Conservation (phyloP, 2,113 vertebrate genomes). For the Alligator sinensis region DNA sequence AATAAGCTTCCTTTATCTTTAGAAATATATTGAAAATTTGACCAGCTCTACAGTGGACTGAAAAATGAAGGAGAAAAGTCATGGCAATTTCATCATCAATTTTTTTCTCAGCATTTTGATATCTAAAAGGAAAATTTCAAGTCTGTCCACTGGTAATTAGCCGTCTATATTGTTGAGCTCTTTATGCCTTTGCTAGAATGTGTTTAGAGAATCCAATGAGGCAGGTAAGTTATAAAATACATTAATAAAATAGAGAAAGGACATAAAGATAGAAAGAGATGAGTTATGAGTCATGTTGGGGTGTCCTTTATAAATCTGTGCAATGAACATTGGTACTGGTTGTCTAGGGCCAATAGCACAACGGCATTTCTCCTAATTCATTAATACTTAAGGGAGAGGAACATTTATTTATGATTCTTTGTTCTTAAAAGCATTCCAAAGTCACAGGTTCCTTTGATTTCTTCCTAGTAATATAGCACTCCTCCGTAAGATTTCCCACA, state of each 20-base stretch:
- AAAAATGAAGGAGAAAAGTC: neutral
- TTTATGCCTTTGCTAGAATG: constrained; percentile 11
- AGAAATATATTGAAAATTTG: neutral
- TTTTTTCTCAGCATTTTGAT: neutral
- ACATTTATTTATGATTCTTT: neutral
- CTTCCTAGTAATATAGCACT: constrained; percentile 1
- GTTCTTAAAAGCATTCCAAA: constrained; percentile 15
- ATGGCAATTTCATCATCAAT: neutral
- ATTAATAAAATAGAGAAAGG: neutral
- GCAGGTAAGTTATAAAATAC: neutral
- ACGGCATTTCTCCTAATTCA: neutral
- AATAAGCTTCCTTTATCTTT: neutral
- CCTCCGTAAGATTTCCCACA: constrained; percentile 27
- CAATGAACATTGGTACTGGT: neutral
- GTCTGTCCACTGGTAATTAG: neutral
- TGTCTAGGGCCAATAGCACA: neutral
- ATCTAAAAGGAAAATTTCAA: neutral
- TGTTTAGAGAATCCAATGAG: neutral
- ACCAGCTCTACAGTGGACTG: neutral
- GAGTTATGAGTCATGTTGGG: neutral
- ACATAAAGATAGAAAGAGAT: neutral
- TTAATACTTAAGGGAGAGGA: neutral
- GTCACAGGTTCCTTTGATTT: constrained; percentile 23
- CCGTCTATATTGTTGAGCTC: neutral
- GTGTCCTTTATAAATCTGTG: neutral